Evolutionary conservation across 2,888 invertebrate species (phyloP).

Genomic region (Drosophila austrosaltans): DNA sequence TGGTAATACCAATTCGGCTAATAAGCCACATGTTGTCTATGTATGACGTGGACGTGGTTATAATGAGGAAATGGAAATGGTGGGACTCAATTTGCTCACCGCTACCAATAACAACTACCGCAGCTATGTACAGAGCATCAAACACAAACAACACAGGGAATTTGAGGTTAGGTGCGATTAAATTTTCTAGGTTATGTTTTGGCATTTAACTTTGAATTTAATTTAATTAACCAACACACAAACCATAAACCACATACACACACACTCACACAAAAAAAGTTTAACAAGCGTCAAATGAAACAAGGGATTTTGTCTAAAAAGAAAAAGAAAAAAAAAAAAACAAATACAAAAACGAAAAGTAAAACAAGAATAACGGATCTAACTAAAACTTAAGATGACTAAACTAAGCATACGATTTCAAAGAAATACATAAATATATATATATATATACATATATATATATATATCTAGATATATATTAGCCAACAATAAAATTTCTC

Average conservation of each 20-base stretch:
- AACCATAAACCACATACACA: background rate
- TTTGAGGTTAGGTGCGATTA: constrained; percentile 35
- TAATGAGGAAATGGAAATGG: constrained; percentile 55
- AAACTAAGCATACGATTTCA: constrained; percentile 45
- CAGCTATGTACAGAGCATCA: constrained; percentile 63
- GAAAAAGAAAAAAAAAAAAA: constrained; percentile 54
- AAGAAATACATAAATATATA: constrained; percentile 30
- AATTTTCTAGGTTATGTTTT: constrained; percentile 38
- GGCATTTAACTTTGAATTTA: constrained; percentile 36
- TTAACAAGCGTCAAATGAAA: constrained; percentile 82
- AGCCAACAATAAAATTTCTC: constrained; percentile 12
- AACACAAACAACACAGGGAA: constrained; percentile 37
- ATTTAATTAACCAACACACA: background rate
- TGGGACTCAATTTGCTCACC: constrained; percentile 63
- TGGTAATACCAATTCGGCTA: constrained; percentile 35
- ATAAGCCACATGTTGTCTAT: constrained; percentile 80
- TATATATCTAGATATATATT: constrained; percentile 17
- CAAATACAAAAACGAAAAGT: constrained; percentile 21
- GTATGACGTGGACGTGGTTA: constrained; percentile 84
- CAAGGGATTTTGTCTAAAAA: constrained; percentile 82
- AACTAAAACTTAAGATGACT: constrained; percentile 37
- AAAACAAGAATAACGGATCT: constrained; percentile 29
- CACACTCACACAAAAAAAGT: constrained; percentile 59
- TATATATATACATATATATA: background rate
- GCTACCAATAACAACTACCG: constrained; percentile 73